A percentile compares a stretch with the other conserved stretches of the same genome.
Conservation (phyloP, 2,113 vertebrate genomes). For the Ophthalmolycus amberensis region DNA sequence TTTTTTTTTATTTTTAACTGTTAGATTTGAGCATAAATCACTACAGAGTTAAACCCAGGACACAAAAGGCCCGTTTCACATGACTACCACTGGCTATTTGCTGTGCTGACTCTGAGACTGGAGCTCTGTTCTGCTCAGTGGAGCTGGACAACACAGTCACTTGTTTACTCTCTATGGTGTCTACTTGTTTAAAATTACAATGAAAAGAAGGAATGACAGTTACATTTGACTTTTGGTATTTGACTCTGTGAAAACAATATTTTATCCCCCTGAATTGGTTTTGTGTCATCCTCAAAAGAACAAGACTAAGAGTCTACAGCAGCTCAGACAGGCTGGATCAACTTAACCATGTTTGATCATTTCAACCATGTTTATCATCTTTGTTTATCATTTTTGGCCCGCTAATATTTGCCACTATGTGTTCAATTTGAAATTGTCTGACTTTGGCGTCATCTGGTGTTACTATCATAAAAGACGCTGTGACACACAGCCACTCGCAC, state of each 20-base stretch:
- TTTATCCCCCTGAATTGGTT: background rate
- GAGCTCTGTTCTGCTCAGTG: constrained; percentile 7
- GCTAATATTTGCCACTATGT: background rate
- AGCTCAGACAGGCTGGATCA: background rate
- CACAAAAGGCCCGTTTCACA: background rate
- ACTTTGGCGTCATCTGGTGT: background rate
- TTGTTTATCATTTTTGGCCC: background rate
- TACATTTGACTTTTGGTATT: background rate
- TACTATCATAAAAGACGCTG: background rate
- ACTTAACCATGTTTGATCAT: too few relatives aligned
- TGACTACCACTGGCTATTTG: background rate
- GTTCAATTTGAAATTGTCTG: background rate
- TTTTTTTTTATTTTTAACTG: background rate
- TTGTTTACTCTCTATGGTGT: background rate
- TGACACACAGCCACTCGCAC: background rate
- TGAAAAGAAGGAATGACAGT: background rate
- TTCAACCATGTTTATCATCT: background rate
- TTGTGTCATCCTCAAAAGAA: background rate
- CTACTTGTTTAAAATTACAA: background rate
- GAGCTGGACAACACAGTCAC: background rate
- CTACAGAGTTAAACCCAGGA: background rate
- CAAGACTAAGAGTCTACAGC: background rate
- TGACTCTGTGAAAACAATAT: background rate
- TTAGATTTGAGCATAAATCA: background rate
- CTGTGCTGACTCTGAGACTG: background rate